A percentile compares a stretch with the other conserved stretches of the same genome.
These are phyloP conservation scores for Callaeas wilsoni DNA, from an alignment of 2,113 vertebrate genomes.

Conservation along the genomic window DNA sequence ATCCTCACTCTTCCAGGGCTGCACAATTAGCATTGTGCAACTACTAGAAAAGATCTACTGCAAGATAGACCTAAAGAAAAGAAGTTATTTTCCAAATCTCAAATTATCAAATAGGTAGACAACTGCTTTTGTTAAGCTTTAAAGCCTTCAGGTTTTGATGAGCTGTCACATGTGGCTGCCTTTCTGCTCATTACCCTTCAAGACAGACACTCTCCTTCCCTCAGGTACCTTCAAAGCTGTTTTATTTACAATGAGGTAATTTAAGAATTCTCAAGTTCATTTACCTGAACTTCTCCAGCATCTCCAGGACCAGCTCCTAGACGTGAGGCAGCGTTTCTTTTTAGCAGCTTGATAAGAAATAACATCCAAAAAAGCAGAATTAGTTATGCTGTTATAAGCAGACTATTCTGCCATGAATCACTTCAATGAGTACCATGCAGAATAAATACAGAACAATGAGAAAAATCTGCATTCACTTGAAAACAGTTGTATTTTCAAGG, in stretches of 20 bases:
- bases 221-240: not conserved
- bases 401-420: not conserved
- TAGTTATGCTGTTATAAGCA: not conserved
- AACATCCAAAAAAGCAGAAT: not conserved
- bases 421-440: not conserved
- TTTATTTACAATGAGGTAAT: not conserved
- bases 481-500: slow-evolving; percentile 9
- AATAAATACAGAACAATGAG: not conserved
- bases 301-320: slow-evolving; percentile 92
- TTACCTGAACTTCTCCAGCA: slow-evolving; percentile 93
- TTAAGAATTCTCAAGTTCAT: not conserved
- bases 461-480: not conserved
- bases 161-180: not conserved
- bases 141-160: not conserved
- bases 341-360: slow-evolving; percentile 84
- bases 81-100: not conserved
- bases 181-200: not conserved
- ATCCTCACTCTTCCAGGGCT: not conserved
- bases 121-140: not conserved
- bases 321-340: slow-evolving; percentile 92
- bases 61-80: not conserved
- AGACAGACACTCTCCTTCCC: not conserved
- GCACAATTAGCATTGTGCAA: not conserved
- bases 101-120: not conserved
- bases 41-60: not conserved